Conservation (phyloP, 2,888 invertebrate genomes). For the Drosophila peninsularis region DNA sequence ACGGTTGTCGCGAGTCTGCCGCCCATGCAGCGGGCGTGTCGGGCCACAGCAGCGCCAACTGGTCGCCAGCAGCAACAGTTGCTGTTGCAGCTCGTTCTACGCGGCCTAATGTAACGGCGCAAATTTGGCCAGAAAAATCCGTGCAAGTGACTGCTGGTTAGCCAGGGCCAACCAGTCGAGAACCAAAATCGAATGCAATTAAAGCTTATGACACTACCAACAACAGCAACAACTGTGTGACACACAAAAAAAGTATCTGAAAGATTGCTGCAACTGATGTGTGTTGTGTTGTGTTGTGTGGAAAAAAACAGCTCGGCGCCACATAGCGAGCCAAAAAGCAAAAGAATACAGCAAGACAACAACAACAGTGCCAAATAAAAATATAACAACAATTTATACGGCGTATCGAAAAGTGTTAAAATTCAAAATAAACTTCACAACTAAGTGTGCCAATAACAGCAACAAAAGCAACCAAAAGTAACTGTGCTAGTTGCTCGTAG, state of each 20-base stretch:
- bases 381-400: conserved; percentile 49
- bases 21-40: conserved; percentile 51
- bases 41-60: conserved; percentile 32
- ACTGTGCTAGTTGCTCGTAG: conserved; percentile 34
- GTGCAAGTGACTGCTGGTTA: conserved; percentile 53
- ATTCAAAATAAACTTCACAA: conserved; percentile 78
- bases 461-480: conserved; percentile 47
- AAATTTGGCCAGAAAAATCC: conserved; percentile 64
- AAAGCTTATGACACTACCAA: conserved; percentile 66
- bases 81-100: conserved; percentile 22
- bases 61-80: conserved; percentile 32
- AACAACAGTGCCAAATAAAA: conserved; percentile 41
- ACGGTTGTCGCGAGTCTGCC: conserved; percentile 9
- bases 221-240: conserved; percentile 40
- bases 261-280: conserved; percentile 55
- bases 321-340: conserved; percentile 50
- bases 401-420: conserved; percentile 70
- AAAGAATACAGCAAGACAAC: conserved; percentile 35
- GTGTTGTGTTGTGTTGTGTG: conserved; percentile 51
- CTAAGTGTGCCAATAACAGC: conserved; percentile 72
- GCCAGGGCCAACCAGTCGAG: conserved; percentile 73
- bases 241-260: conserved; percentile 38
- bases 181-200: conserved; percentile 73
- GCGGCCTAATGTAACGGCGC: conserved; percentile 55
- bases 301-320: conserved; percentile 70